Evolutionary conservation across 2,797 vertebrate genomes (phyloP).

Genomic region (Amblyraja radiata): DNA sequence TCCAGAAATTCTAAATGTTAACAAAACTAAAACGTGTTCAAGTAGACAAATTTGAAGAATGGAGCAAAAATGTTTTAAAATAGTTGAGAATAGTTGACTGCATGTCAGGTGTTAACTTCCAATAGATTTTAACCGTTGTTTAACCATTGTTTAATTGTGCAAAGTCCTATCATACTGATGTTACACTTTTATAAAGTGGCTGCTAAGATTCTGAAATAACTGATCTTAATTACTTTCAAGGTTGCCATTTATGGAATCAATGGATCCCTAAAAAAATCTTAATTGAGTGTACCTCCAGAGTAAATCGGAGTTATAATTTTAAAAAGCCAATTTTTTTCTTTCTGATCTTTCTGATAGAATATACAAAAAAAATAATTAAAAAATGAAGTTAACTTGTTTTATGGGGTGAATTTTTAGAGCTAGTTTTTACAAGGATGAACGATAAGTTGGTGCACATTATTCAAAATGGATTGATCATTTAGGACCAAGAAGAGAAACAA

Average conservation of each 20-base stretch:
- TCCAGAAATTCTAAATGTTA: background rate
- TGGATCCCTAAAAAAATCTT: background rate
- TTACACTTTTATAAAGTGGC: background rate
- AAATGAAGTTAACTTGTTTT: background rate
- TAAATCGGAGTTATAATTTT: slow-evolving; percentile 11
- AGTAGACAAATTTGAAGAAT: background rate
- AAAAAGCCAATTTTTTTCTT: no score
- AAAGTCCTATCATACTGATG: background rate
- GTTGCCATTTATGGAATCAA: background rate
- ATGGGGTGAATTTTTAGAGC: no score
- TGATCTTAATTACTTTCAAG: slow-evolving; percentile 9
- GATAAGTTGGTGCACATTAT: no score
- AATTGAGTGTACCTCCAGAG: background rate
- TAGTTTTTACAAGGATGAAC: no score
- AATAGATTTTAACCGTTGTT: background rate
- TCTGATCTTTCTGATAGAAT: background rate
- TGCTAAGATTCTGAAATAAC: slow-evolving; percentile 2
- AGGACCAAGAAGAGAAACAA: no score
- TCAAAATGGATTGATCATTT: no score
- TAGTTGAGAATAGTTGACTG: background rate
- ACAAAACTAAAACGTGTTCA: background rate
- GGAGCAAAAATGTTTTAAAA: background rate
- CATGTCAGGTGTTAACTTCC: background rate
- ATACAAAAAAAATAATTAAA: no score
- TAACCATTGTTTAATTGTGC: background rate